Evolutionary conservation across 2,113 vertebrate genomes (phyloP).

Genomic region (Tachysurus fulvidraco): DNA sequence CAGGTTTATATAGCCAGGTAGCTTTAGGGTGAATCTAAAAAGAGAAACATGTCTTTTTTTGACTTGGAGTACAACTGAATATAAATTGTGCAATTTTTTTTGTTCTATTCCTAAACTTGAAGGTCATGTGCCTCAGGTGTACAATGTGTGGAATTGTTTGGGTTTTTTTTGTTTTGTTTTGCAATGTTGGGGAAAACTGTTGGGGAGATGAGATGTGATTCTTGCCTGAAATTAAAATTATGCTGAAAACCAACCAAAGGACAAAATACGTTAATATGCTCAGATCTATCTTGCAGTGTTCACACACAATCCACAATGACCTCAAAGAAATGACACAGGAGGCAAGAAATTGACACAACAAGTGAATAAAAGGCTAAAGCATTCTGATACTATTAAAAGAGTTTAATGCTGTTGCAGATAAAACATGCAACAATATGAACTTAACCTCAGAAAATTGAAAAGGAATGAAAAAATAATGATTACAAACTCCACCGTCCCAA

Average conservation of each 20-base stretch:
- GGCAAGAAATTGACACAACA: conserved; percentile 99
- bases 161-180: not conserved
- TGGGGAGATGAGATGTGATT: not conserved
- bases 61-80: not conserved
- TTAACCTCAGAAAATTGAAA: conserved; percentile 78
- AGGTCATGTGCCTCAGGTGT: conserved; percentile 13
- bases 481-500: conserved; percentile 24
- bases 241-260: not conserved
- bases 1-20: not conserved
- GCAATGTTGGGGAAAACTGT: not conserved
- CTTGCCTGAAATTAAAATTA: not conserved
- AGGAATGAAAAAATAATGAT: conserved; percentile 34
- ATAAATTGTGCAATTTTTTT: not conserved
- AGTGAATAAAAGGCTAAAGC: conserved; percentile 99
- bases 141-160: conserved; percentile 15
- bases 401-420: conserved; percentile 99
- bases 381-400: conserved; percentile 99
- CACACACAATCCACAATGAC: conserved; percentile 78
- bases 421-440: conserved; percentile 99
- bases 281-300: conserved; percentile 43
- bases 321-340: conserved; percentile 99
- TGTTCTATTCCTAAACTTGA: not conserved
- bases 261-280: conserved; percentile 27
- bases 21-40: not conserved
- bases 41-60: not conserved